Percentiles rank a stretch among this genome's conserved stretches.
Evolutionary conservation across 1,140 invertebrate species (phyloP).

Genomic region (Anoplophora glabripennis): DNA sequence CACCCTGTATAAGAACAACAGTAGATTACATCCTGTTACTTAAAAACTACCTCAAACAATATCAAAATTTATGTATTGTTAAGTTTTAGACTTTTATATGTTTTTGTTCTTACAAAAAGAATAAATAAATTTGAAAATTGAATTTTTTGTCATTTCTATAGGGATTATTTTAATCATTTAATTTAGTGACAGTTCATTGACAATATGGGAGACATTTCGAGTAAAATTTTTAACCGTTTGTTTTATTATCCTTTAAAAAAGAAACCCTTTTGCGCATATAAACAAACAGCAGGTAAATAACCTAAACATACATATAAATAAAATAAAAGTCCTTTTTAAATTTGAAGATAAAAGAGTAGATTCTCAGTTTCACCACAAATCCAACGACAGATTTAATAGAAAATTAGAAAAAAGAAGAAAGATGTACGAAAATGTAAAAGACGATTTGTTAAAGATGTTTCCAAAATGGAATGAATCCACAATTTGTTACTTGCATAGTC

Average conservation of each 20-base stretch:
- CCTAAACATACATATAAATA: neutral
- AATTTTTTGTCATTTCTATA: neutral
- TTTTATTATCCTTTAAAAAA: slow-evolving; percentile 7
- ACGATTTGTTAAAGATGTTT: slow-evolving; percentile 51
- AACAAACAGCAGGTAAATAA: neutral
- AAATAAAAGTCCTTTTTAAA: too few relatives aligned
- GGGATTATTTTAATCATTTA: neutral
- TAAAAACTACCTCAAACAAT: too few relatives aligned
- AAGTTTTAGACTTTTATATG: slow-evolving; percentile 3
- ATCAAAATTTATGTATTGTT: neutral
- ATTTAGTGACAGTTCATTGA: neutral
- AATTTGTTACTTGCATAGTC: slow-evolving; percentile 53
- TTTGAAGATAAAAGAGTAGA: too few relatives aligned
- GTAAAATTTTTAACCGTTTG: neutral
- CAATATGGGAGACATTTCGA: slow-evolving; percentile 2
- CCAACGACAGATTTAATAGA: slow-evolving; percentile 55
- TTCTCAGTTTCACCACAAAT: slow-evolving; percentile 28
- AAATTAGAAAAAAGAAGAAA: slow-evolving; percentile 33
- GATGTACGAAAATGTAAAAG: slow-evolving; percentile 1
- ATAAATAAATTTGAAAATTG: neutral
- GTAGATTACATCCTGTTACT: too few relatives aligned
- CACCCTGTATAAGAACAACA: neutral
- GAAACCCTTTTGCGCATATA: neutral
- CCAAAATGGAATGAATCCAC: slow-evolving; percentile 56
- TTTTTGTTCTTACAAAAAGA: neutral